A percentile compares a stretch with the other conserved stretches of the same genome.
These are phyloP conservation scores for Patella caerulea DNA, from an alignment of 2,888 invertebrate species.

Conservation along the genomic window DNA sequence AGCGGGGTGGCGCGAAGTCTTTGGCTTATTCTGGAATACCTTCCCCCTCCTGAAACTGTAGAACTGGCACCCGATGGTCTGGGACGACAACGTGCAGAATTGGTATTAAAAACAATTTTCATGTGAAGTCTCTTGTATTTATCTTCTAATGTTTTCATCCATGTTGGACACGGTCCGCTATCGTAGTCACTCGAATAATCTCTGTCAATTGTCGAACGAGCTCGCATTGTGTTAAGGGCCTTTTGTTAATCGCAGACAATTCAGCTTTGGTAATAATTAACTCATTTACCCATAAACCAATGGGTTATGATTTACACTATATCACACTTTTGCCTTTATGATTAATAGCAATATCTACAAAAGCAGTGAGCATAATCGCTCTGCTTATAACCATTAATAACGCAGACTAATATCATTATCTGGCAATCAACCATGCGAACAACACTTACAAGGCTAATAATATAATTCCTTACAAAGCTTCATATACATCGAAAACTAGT, in stretches of 20 bases:
- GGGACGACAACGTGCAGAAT: neutral
- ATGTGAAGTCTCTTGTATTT: constrained; percentile 60
- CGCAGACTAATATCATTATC: too few relatives aligned
- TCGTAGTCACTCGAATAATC: constrained; percentile 9
- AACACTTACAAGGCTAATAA: too few relatives aligned
- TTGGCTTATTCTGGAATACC: neutral
- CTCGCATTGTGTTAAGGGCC: neutral
- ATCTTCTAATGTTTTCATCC: constrained; percentile 60
- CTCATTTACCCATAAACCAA: too few relatives aligned
- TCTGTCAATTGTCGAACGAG: neutral
- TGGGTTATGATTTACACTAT: neutral
- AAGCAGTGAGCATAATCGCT: too few relatives aligned
- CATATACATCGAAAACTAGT: too few relatives aligned
- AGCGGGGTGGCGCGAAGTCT: neutral
- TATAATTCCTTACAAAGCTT: too few relatives aligned
- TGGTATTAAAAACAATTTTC: constrained; percentile 47
- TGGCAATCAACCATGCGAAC: too few relatives aligned
- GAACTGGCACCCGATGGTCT: neutral
- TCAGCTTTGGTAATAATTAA: too few relatives aligned
- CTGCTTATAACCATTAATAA: too few relatives aligned
- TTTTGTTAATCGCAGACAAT: too few relatives aligned
- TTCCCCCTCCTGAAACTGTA: neutral
- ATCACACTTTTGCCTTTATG: neutral
- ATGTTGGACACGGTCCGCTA: constrained; percentile 44
- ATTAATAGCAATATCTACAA: too few relatives aligned